A percentile compares a stretch with the other conserved stretches of the same genome.
phyloP scores from a whole-genome alignment of 2,797 vertebrate genomes.

The Emys orbicularis region DNA sequence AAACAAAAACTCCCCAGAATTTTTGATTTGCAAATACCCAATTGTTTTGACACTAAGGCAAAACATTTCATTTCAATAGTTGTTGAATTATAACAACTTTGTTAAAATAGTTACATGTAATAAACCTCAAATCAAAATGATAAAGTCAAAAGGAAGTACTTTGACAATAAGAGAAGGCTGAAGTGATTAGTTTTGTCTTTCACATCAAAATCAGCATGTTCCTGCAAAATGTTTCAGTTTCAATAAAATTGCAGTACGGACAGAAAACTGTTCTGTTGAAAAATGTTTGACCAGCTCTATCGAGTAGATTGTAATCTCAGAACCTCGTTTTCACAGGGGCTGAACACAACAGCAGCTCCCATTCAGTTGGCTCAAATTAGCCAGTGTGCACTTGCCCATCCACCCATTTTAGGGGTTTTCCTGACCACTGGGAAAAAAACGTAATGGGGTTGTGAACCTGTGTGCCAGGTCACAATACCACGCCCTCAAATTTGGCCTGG shows the following conservation, averaged over 20 bases:
- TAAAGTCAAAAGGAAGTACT: not conserved
- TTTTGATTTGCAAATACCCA: not conserved
- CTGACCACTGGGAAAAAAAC: not conserved
- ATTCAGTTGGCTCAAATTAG: not conserved
- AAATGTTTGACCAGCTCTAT: not conserved
- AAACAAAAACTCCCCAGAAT: not conserved
- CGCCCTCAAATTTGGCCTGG: not conserved
- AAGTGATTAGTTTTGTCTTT: not conserved
- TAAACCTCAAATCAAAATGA: not conserved
- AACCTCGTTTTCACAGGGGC: not conserved
- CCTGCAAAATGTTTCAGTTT: not conserved
- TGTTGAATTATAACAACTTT: not conserved
- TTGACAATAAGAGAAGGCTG: not conserved
- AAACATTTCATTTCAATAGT: not conserved
- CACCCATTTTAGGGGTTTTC: not conserved
- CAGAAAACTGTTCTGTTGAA: not conserved
- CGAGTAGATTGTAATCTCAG: accelerated
- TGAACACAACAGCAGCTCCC: not conserved
- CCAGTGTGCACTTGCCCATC: not conserved
- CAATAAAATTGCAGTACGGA: not conserved
- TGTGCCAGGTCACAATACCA: not conserved
- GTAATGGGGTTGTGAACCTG: not conserved
- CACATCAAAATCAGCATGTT: not conserved
- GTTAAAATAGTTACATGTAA: not conserved
- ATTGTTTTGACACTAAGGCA: not conserved